Base-by-base conservation (phyloP, 2,888 invertebrate species). In the Tipula lateralis region DNA sequence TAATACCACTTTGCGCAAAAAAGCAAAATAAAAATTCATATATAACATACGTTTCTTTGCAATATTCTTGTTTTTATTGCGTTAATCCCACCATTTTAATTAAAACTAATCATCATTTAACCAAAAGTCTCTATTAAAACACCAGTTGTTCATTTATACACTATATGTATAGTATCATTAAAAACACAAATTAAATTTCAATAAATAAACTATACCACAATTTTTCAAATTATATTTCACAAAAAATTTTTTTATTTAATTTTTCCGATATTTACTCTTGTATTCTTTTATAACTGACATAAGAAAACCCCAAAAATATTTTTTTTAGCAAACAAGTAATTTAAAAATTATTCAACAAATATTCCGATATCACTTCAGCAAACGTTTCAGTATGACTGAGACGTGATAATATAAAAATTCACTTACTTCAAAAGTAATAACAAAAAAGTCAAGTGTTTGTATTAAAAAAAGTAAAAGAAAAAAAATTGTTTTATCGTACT, bases 361-460 rank as follows among this genome's bases (percentile, higher is more conserved):
- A 13, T 82, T 9, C 13, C 30, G 82, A 30, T 82, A 82, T 82
- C 82, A 30, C 82, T 82, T 66, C 66, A 66, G 30, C 82, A 82
- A 82, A 82, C n/a, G 32, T 82, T 82, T 29, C 32, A 82, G 82
- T 30, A 82, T 32, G 82, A 82, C 82, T 82, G 82, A 82, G 82
- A 82, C 82, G 82, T 82, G 82, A 82, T 82, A 82, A 82, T 30
- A 82, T 82, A 82, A 82, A 82, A 30, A 82, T 82, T 82, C 82
- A 82, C 82, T 82, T 82, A 82, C 32, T 82, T 82, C 82, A n/a
- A 82, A 66, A 66, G 66, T 66, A 66, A 66, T 66, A 66, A 66
- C 19, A 66, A 66, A 7, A 66, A 29, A 29, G 30, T 82, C 82
- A 82, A 82, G 82, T 82, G 82, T 82, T 82, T 30, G 30, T 82